A percentile compares a stretch with the other conserved stretches of the same genome.
phyloP scores from a whole-genome alignment of 64 coral and sea anemone genomes.

The Cladopsammia gracilis region DNA sequence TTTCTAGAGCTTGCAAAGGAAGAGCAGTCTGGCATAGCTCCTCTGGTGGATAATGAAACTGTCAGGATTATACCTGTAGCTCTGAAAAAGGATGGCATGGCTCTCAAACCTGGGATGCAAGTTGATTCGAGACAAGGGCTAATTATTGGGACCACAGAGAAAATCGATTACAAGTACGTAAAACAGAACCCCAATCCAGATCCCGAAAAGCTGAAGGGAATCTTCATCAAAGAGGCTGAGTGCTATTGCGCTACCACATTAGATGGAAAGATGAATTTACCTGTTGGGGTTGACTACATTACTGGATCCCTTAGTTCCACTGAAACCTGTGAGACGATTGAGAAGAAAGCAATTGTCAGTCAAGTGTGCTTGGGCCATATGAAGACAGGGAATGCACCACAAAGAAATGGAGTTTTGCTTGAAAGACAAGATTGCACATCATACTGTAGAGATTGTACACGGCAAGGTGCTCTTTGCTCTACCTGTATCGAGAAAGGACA shows the following conservation, averaged over 20 bases:
- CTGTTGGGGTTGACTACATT: constrained; percentile 40
- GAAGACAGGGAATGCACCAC: not conserved
- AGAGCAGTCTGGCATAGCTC: constrained; percentile 4
- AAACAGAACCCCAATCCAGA: constrained; percentile 34
- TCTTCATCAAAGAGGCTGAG: constrained; percentile 45
- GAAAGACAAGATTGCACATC: constrained; percentile 30
- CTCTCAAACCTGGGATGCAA: constrained; percentile 39
- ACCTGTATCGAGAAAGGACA: constrained; percentile 13
- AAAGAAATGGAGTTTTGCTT: constrained; percentile 41
- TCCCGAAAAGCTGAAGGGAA: constrained; percentile 26
- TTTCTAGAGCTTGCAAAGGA: constrained; percentile 46
- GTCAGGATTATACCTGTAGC: constrained; percentile 17
- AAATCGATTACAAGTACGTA: constrained; percentile 45
- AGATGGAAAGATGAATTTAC: constrained; percentile 37
- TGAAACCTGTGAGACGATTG: constrained; percentile 18
- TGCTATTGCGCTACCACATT: constrained; percentile 31
- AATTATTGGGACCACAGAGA: constrained; percentile 28
- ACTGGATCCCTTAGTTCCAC: not conserved
- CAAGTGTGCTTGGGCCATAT: constrained; percentile 40
- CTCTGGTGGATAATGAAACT: constrained; percentile 28
- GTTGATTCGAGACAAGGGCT: constrained; percentile 39
- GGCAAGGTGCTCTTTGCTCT: constrained; percentile 14
- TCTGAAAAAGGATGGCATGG: constrained; percentile 49
- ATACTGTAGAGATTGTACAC: not conserved
- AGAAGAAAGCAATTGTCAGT: not conserved